A percentile compares a stretch with the other conserved stretches of the same genome.
Evolutionary conservation across 30 jellyfish, hydroid and myxozoan genomes (phyloP).

Genomic region (Clytia hemisphaerica): DNA sequence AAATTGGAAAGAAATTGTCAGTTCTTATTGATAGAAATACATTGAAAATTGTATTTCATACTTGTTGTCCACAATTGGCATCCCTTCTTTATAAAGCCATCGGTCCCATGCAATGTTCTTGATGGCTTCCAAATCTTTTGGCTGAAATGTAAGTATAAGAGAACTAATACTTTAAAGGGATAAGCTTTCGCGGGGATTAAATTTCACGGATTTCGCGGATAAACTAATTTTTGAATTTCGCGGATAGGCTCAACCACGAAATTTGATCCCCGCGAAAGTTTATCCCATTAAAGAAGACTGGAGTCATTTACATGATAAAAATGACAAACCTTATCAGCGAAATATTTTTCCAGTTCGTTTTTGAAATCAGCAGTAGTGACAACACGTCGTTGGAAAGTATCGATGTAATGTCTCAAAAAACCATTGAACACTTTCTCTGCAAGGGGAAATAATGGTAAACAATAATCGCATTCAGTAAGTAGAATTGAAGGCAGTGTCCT

Average conservation of each 20-base stretch:
- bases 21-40: background rate
- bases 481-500: no score
- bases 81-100: constrained; percentile 73
- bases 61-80: constrained; percentile 97
- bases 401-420: constrained; percentile 56
- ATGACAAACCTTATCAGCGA: constrained; percentile 35
- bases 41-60: background rate
- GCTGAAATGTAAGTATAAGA: no score
- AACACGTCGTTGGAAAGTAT: constrained; percentile 44
- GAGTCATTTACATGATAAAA: no score
- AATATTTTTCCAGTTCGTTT: constrained; percentile 30
- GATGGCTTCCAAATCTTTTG: constrained; percentile 16
- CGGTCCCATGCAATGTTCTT: constrained; percentile 78
- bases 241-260: no score
- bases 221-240: no score
- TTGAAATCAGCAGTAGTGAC: constrained; percentile 65
- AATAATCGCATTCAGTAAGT: background rate
- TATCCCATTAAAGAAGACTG: no score
- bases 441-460: background rate
- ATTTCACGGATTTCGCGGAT: no score
- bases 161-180: background rate
- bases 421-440: constrained; percentile 47
- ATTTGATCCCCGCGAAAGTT: no score
- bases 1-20: no score
- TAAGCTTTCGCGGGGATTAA: no score